Base-by-base conservation (phyloP, 2,113 vertebrate genomes). In the Cardinalis cardinalis region DNA sequence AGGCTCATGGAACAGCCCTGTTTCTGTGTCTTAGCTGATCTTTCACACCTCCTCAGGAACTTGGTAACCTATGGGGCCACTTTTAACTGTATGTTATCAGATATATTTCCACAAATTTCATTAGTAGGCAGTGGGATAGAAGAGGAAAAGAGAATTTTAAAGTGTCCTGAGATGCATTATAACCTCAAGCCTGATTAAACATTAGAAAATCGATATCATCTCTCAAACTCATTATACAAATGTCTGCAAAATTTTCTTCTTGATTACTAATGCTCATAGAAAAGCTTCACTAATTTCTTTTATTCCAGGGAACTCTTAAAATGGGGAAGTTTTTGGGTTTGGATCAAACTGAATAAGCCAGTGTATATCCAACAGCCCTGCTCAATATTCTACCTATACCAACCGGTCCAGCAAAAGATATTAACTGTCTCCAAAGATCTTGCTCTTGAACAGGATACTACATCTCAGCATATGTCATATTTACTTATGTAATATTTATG, bases 131-230 rank as follows among this genome's bases (percentile, higher is more conserved):
- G 53, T 49, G 18, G 20, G 20, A 31, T 53, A 69, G 49, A 61
- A 74, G 18, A 59, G 32, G 48, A 40, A 83, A 46, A 18, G 17
- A 49, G 14, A 59, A 51, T 44, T 90, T 87, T 58, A 48, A 53
- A 74, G 40, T 68, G 66, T 58, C 46, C 66, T 72, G 32, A 71
- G 18, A 38, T 65, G 38, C 41, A 28, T 85, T 72, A 89, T 31
- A 38, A 89, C 34, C 71, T 92, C 63, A 87, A 75, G 34, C 16
- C 53, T 91, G 63, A 89, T 87, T 82, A 82, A 95, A 87, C 18
- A 58, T 72, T 73, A 89, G 44, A 84, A 94, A 91, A 94, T 69
- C 53, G 8, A 2, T 87, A 58, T 66, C 5, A 25, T 82, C 32
- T 91, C 70, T 82, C 66, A 76, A 72, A 84, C 20, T 82, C 11